These are phyloP conservation scores for Diabrotica undecimpunctata DNA, from an alignment of 1,140 invertebrate species.

Conservation along the genomic window DNA sequence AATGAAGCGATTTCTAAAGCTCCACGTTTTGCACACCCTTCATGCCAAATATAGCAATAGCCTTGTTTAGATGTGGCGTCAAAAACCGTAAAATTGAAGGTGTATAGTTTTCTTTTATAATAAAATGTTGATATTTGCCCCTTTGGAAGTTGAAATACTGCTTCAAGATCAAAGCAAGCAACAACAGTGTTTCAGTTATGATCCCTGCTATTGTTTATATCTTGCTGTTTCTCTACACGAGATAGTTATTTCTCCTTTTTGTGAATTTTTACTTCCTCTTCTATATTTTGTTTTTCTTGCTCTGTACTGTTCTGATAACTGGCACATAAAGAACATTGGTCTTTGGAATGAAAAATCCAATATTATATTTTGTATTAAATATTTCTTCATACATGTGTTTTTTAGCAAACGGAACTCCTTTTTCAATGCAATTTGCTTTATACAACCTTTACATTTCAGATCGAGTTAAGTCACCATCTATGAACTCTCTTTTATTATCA, in stretches of 20 bases:
- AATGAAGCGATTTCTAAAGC: too few species aligned
- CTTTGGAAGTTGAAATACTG: neutral
- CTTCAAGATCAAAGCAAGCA: neutral
- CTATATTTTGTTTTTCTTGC: neutral
- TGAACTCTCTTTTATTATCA: neutral
- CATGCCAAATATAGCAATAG: too few species aligned
- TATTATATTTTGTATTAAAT: neutral
- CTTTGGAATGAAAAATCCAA: neutral
- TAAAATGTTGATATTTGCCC: neutral
- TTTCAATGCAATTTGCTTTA: neutral
- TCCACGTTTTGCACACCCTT: too few species aligned
- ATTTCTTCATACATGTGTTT: neutral
- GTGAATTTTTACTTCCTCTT: neutral
- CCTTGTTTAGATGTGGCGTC: too few species aligned
- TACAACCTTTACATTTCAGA: neutral
- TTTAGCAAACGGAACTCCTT: neutral
- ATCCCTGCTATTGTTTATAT: neutral
- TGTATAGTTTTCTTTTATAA: too few species aligned
- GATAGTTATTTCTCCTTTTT: neutral
- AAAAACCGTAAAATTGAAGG: too few species aligned
- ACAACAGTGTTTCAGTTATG: neutral
- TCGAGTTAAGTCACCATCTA: neutral
- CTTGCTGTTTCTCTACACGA: neutral
- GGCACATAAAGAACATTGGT: neutral
- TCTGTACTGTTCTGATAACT: neutral